Base-by-base conservation (phyloP, 2,888 invertebrate species). In the Abrostola tripartita region DNA sequence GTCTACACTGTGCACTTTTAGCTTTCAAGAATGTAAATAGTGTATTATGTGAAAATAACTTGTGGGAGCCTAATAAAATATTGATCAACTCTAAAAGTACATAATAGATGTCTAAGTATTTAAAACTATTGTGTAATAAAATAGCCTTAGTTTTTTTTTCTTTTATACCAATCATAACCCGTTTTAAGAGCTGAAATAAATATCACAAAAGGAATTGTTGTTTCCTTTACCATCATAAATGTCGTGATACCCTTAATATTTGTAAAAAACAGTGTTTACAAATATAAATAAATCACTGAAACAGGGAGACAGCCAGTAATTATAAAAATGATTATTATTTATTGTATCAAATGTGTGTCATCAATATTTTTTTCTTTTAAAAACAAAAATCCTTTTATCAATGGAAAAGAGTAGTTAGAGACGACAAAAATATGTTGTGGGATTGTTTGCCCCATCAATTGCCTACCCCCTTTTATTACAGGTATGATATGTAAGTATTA, bases 141-240 rank as follows among this genome's bases (percentile, higher is more conserved):
- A 86, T 88, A 90, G 85, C 79, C 81, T 84, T 88, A 88, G 87
- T 82, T 84, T 84, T 85, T 81, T 84, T 89, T 91, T 90, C 81
- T 88, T 91, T 91, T 90, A 85, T 91, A 91, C 90, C 88, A 87
- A 85, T 86, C 86, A 85, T 89, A 88, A 89, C 83, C 87, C 81
- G 85, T 84, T 85, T 88, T 83, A 88, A 88, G 83, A 89, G 88
- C 88, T 90, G 86, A 89, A 91, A 89, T 90, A 92, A 91, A 91
- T 86, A 90, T 86, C 85, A 87, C 83, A 86, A 89, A 88, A 85
- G 78, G 70, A 76, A 47, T 63, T 36, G n/a, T 63, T 63, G 71
- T 77, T 68, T 75, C 12, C 67, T 73, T 78, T 72, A 41, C 52
- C 61, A 61, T 57, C 51, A 63, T 49, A 10, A 35, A 50, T 50